phyloP scores from a whole-genome alignment of 2,113 vertebrate species.

The Capreolus pygargus region DNA sequence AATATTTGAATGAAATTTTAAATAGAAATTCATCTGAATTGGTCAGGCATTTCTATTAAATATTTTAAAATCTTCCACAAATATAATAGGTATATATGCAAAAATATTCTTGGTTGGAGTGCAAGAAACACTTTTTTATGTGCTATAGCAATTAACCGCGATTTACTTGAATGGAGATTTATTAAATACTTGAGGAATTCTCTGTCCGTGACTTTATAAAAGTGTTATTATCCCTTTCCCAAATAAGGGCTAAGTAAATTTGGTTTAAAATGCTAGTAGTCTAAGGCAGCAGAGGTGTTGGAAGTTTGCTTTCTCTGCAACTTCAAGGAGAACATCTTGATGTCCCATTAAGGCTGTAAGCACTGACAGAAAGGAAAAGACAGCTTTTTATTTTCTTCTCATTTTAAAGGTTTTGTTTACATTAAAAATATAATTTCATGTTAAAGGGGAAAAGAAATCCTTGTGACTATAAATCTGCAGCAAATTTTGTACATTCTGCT shows the following conservation, averaged over 20 bases:
- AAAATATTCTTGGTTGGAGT: not conserved
- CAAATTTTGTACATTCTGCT: not conserved
- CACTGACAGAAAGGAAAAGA: not conserved
- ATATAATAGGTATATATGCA: not conserved
- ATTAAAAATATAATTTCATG: conserved; percentile 21
- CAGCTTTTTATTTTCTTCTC: not conserved
- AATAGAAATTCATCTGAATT: not conserved
- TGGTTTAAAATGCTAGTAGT: not conserved
- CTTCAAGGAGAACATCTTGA: not conserved
- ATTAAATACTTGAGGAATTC: conserved; percentile 10
- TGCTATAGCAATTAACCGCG: not conserved
- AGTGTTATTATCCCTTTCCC: not conserved
- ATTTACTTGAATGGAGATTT: not conserved
- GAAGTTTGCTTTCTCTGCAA: not conserved
- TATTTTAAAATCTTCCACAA: not conserved
- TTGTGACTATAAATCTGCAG: not conserved
- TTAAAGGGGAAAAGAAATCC: conserved; percentile 56
- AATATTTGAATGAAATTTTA: not conserved
- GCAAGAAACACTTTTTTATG: not conserved
- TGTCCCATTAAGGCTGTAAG: not conserved
- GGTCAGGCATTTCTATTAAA: not conserved
- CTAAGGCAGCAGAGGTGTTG: not conserved
- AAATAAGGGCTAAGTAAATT: not conserved
- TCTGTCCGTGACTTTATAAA: not conserved
- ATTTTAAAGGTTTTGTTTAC: conserved; percentile 25